Conservation (phyloP, 2,888 invertebrate species). For the Rhagophthalmus giganteus region DNA sequence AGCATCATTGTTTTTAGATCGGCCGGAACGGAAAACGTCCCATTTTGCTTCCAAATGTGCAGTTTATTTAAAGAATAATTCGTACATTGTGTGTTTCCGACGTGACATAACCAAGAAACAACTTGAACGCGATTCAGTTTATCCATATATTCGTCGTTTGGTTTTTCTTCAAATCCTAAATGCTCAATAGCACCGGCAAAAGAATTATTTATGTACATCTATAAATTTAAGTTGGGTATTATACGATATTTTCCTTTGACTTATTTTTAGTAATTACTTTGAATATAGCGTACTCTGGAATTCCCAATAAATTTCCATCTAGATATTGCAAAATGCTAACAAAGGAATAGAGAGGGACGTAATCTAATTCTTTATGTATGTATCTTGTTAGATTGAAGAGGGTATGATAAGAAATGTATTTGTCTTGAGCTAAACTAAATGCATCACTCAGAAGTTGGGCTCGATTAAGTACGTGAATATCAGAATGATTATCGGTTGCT, state of each 20-base stretch:
- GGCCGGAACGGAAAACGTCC: background rate
- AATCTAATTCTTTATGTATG: constrained; percentile 61
- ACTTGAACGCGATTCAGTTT: constrained; percentile 49
- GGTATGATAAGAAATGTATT: constrained; percentile 58
- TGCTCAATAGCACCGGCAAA: too few relatives aligned
- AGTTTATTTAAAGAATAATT: constrained; percentile 10
- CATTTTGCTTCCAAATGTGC: background rate
- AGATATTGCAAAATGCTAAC: too few relatives aligned
- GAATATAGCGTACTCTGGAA: background rate
- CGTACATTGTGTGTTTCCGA: constrained; percentile 33
- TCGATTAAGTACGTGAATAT: constrained; percentile 61
- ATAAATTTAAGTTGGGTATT: too few relatives aligned
- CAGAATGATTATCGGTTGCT: constrained; percentile 46
- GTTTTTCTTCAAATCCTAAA: constrained; percentile 4
- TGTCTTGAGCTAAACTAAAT: constrained; percentile 59
- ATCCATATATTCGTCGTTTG: constrained; percentile 3
- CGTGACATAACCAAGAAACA: constrained; percentile 41
- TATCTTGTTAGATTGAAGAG: constrained; percentile 64
- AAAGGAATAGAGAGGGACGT: too few relatives aligned
- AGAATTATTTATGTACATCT: too few relatives aligned
- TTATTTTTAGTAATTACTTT: too few relatives aligned
- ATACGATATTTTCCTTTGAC: too few relatives aligned
- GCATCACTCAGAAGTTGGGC: constrained; percentile 62
- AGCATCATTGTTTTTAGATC: background rate
- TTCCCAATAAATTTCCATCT: background rate